Percentiles rank a stretch among this genome's conserved stretches.
Evolutionary conservation across 2,113 vertebrate species (phyloP).

Genomic region (Sula dactylatra): DNA sequence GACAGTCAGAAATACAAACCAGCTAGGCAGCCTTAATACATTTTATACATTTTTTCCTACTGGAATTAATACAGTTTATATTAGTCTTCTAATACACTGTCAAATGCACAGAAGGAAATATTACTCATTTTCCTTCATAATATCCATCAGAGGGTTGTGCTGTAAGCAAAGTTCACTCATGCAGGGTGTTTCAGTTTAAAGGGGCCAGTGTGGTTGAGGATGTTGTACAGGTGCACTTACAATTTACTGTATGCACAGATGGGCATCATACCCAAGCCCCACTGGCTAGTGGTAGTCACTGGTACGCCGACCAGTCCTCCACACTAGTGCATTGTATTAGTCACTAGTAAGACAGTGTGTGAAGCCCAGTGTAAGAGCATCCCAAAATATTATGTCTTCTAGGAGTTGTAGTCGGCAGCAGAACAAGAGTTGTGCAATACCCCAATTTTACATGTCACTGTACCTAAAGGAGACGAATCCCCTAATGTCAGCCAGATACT

Average conservation of each 20-base stretch:
- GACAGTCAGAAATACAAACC: neutral
- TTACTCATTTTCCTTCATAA: neutral
- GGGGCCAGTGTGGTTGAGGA: neutral
- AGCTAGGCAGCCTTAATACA: neutral
- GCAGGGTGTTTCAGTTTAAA: neutral
- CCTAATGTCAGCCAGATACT: neutral
- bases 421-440: neutral
- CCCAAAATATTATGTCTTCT: neutral
- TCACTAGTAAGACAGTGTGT: neutral
- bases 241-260: neutral
- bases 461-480: neutral
- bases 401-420: neutral
- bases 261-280: neutral
- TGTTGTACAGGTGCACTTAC: neutral
- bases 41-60: neutral
- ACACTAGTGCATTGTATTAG: neutral
- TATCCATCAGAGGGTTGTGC: neutral
- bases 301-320: neutral
- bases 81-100: neutral
- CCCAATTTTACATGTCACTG: neutral
- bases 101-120: slow-evolving; percentile 12
- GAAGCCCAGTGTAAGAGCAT: neutral
- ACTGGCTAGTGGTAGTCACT: neutral
- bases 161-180: neutral
- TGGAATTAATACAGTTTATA: neutral